Base-by-base conservation (phyloP, 2,113 vertebrate species). In the Etheostoma cragini region DNA sequence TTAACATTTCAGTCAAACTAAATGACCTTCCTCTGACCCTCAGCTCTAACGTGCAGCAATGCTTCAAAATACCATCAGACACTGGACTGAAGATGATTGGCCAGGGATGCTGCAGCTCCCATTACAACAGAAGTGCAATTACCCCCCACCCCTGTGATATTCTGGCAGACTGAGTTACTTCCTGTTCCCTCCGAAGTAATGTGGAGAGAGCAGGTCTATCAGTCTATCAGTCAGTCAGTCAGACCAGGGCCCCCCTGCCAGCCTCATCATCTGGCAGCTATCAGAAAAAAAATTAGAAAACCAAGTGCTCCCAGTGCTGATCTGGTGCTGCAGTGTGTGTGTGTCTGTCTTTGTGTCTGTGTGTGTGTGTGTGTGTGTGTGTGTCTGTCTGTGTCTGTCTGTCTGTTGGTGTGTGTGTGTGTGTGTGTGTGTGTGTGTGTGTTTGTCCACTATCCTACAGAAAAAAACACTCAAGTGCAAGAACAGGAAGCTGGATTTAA, bases 221-320 rank as follows among this genome's bases (percentile, higher is more conserved):
- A 72, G 83, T 81, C 82, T 19, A 56, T 81, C 81, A 66, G 64
- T 84, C 81, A 49, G 64, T 72, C 76, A 45, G 57, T 80, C 60
- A 35, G 61, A 54, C 69, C 60, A 21, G 65, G 52, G 73, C 47
- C 50, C 69, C 7, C 69, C 24, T 14, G 50, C 80, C 71, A 47
- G 35, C 65, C 57, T 74, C 85, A 85, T 93, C 92, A 94, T 94
- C 93, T 95, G 91, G 93, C 88, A 94, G 88, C 92, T 92, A 94
- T 93, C 91, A 93, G 79, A 78, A 77, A 65, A 76, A 65, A 88
- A 92, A 90, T 88, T 78, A 84, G 50, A 91, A 84, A 79, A 90
- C 75, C 87, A 92, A 87, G 92, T 91, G 90, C 81, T 89, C 24
- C 26, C 56, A 57, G 61, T 81, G 42, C n/a, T 81, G 42, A 19